A percentile compares a stretch with the other conserved stretches of the same genome.
These are phyloP conservation scores for Rousettus madagascariensis DNA, from an alignment of 2,797 vertebrate species.

Conservation along the genomic window DNA sequence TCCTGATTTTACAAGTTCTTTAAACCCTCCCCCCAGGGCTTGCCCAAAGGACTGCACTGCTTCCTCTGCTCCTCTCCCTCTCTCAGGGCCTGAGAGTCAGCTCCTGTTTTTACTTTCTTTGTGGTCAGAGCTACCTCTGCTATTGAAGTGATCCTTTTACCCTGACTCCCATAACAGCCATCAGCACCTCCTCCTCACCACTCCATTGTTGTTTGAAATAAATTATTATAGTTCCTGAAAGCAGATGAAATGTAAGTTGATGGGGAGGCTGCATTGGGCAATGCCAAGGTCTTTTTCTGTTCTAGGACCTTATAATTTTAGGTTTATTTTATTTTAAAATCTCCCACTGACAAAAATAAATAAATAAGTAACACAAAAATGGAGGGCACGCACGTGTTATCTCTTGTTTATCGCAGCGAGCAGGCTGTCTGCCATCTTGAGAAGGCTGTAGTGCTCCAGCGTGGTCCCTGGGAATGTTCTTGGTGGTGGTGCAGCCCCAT, in stretches of 20 bases:
- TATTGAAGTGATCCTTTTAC: constrained; percentile 46
- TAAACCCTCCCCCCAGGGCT: constrained; percentile 14
- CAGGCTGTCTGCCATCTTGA: not conserved
- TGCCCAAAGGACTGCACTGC: not conserved
- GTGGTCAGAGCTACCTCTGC: constrained; percentile 38
- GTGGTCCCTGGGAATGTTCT: not conserved
- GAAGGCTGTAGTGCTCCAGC: not conserved
- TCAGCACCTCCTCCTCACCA: not conserved
- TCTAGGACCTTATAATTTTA: not conserved
- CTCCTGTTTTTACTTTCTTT: constrained; percentile 14
- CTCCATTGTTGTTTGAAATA: constrained; percentile 43
- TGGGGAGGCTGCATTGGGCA: not conserved
- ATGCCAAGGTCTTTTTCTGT: not conserved
- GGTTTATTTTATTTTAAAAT: constrained; percentile 37
- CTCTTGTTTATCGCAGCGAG: not conserved
- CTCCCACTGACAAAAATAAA: not conserved
- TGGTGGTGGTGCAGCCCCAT: rapidly evolving
- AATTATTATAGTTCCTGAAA: constrained; percentile 5
- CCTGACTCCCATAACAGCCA: constrained; percentile 21
- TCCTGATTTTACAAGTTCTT: constrained; percentile 52
- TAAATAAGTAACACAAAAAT: not conserved
- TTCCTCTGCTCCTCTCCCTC: not conserved
- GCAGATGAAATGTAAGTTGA: not conserved
- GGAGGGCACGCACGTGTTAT: not conserved
- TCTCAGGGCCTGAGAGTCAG: not conserved